phyloP scores from a whole-genome alignment of 64 coral and sea anemone genomes.

The Cladopsammia gracilis region DNA sequence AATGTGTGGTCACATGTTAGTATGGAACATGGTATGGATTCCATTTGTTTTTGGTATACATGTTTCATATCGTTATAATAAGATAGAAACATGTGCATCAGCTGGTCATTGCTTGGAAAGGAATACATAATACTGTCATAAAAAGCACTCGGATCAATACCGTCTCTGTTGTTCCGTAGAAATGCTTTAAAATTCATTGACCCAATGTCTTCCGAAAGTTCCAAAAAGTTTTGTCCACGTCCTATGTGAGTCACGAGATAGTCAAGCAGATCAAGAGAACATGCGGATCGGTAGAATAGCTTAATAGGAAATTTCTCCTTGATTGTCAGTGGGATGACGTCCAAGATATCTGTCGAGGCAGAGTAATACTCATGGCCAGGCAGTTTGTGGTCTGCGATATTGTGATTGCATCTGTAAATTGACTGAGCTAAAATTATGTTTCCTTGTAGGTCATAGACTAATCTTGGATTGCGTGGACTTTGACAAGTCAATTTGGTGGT shows the following conservation, averaged over 20 bases:
- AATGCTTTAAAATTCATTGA: no score
- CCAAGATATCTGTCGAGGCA: constrained; percentile 34
- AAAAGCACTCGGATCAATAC: no score
- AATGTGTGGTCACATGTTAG: constrained; percentile 77
- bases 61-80: no score
- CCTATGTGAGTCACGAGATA: constrained; percentile 43
- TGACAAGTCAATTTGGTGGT: not conserved
- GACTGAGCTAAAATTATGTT: constrained; percentile 12
- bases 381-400: not conserved
- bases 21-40: no score
- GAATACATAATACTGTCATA: no score
- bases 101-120: no score
- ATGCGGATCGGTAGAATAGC: constrained; percentile 31
- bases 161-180: no score
- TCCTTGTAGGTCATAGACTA: constrained; percentile 27
- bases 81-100: no score
- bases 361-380: constrained; percentile 10
- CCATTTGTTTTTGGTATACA: no score
- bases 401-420: constrained; percentile 44
- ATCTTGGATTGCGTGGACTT: not conserved
- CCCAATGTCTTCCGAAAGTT: no score
- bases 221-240: no score
- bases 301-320: constrained; percentile 27
- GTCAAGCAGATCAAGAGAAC: constrained; percentile 33
- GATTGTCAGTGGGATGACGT: not conserved